A percentile compares a stretch with the other conserved stretches of the same genome.
Conservation (phyloP, 1,140 invertebrate genomes). For the Aphelinus atriplicis region DNA sequence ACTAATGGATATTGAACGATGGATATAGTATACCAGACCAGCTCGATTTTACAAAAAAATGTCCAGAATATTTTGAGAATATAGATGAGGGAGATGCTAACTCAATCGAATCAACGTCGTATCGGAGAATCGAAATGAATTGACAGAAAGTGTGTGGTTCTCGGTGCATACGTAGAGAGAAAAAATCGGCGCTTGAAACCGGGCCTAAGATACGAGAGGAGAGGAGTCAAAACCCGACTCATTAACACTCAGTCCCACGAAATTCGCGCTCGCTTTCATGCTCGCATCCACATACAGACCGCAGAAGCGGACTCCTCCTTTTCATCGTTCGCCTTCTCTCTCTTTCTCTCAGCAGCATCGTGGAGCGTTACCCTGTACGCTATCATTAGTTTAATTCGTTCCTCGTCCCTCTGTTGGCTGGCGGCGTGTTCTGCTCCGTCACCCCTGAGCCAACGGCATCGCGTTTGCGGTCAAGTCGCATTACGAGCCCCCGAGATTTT, state of each 20-base stretch:
- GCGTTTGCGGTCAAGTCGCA: slow-evolving; percentile 37
- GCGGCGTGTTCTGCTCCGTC: background rate
- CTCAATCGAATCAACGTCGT: too few species aligned
- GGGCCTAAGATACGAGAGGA: too few species aligned
- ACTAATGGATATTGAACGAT: too few species aligned
- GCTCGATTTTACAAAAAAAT: too few species aligned
- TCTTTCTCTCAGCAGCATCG: background rate
- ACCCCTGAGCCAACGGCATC: slow-evolving; percentile 9
- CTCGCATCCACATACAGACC: slow-evolving; percentile 17
- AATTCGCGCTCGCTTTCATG: slow-evolving; percentile 20
- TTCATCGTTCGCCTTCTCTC: slow-evolving; percentile 21
- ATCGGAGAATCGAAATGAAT: too few species aligned
- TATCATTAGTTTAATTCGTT: slow-evolving; percentile 42
- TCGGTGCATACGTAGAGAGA: too few species aligned
- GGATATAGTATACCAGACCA: too few species aligned
- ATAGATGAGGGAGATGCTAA: too few species aligned
- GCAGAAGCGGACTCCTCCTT: slow-evolving; percentile 11
- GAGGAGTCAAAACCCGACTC: slow-evolving; percentile 26
- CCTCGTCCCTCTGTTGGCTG: slow-evolving; percentile 3
- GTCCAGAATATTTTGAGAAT: too few species aligned
- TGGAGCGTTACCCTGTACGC: slow-evolving; percentile 12
- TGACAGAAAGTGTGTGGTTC: too few species aligned
- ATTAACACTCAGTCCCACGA: slow-evolving; percentile 40
- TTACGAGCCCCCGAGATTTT: slow-evolving; percentile 3
- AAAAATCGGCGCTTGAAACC: too few species aligned